These are phyloP conservation scores for Dorcus hopei DNA, from an alignment of 2,888 invertebrate genomes.

Conservation along the genomic window DNA sequence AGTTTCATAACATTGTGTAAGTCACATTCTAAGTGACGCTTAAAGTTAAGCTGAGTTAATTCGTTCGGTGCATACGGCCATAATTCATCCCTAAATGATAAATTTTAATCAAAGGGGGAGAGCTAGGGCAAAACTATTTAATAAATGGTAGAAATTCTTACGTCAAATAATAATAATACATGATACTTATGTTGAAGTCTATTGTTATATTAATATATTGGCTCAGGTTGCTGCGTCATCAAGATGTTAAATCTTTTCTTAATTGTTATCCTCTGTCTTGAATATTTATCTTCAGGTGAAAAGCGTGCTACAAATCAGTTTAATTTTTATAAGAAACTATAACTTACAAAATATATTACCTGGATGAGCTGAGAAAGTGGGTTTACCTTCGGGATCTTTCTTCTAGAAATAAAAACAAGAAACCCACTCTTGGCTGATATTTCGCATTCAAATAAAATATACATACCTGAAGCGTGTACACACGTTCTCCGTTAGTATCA, in stretches of 20 bases:
- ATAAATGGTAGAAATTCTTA: too few species aligned
- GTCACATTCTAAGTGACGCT: too few species aligned
- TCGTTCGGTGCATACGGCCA: too few species aligned
- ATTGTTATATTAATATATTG: conserved; percentile 54
- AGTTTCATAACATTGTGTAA: too few species aligned
- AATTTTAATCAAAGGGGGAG: too few species aligned
- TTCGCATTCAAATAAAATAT: neutral
- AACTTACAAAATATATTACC: conserved; percentile 47
- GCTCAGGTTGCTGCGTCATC: conserved; percentile 77
- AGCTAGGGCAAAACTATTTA: too few species aligned
- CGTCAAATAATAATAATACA: too few species aligned
- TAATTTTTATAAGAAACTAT: neutral
- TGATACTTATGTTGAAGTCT: too few species aligned
- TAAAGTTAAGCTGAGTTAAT: too few species aligned
- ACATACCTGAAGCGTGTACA: conserved; percentile 81
- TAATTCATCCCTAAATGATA: too few species aligned
- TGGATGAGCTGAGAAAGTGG: conserved; percentile 88
- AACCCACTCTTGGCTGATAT: too few species aligned
- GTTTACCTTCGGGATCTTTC: conserved; percentile 71
- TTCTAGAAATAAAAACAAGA: conserved; percentile 58
- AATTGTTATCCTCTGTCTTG: conserved; percentile 80
- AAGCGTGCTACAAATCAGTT: conserved; percentile 68
- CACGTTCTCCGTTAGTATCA: conserved; percentile 73
- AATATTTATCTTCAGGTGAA: conserved; percentile 93
- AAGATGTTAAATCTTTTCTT: conserved; percentile 88